Evolutionary conservation across 2,888 invertebrate genomes (phyloP).

Genomic region (Cyaniris semiargus): DNA sequence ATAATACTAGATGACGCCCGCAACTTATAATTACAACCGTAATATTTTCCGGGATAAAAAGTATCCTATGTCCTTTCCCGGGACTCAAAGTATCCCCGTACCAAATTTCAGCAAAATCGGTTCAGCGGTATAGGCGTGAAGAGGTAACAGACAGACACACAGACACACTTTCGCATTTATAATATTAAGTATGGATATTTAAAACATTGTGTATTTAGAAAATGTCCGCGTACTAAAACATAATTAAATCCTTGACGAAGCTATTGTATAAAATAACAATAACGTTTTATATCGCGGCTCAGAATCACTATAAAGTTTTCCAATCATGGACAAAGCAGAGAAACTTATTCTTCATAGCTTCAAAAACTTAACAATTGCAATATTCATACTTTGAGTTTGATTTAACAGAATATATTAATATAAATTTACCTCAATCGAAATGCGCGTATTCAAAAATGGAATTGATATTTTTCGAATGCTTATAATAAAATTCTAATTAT

Average conservation of each 20-base stretch:
- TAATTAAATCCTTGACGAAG: not conserved
- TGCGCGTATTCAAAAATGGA: not conserved
- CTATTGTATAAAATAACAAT: not conserved
- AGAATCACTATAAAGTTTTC: not conserved
- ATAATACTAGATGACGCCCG: no score
- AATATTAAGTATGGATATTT: no score
- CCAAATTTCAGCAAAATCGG: no score
- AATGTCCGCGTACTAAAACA: not conserved
- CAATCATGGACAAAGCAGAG: not conserved
- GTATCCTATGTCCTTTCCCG: no score
- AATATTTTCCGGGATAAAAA: no score
- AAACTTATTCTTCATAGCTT: not conserved
- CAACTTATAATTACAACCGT: no score
- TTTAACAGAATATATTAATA: not conserved
- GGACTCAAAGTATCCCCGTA: no score
- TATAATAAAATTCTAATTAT: not conserved
- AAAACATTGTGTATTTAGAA: not conserved
- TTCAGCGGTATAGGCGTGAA: no score
- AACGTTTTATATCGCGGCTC: not conserved
- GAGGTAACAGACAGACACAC: no score
- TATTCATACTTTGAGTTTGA: not conserved
- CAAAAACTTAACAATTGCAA: not conserved
- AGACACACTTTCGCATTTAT: no score
- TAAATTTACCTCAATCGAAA: not conserved
- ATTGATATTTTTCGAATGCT: not conserved